Evolutionary conservation across 2,113 vertebrate species (phyloP), one percentile per base, ranked within the genome.

Genomic region (Lates calcarifer): DNA sequence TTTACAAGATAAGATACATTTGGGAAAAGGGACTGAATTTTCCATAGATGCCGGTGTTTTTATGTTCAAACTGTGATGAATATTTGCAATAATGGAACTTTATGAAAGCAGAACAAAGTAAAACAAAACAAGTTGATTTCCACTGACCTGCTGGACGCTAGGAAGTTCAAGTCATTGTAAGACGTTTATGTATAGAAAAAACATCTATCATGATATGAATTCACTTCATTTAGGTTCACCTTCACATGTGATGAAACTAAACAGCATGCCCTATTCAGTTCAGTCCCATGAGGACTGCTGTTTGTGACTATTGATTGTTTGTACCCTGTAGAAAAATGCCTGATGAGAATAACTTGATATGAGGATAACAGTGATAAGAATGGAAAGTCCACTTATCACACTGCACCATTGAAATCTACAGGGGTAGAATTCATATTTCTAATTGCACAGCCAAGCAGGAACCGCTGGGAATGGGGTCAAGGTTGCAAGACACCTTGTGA

Each of bases 311-410:
- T 71, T 68, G 26, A 58, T 41, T 29, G 35, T 58, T 29, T 56
- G 3, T 31, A 3, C 6, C 72, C 22, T 63, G 39, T 35, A 45
- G 75, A 68, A 57, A 74, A 47, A 20, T 24, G 31, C 18, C 15
- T 29, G 41, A 74, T 66, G 22, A 82, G 6, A 80, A 51, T 56
- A 66, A 33, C 22, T 9, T n/a, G 5, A 1, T 31, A 49, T 66
- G 79, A 73, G 43, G 24, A 61, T 62, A 51, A 81, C 20, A 18
- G 24, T 15, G 49, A 68, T 56, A 83, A 55, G 65, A 51, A 6
- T 53, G 1, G 13, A 61, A 31, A 14, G 5, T 61, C 10, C 8
- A 72, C 75, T 76, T 37, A 73, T 82, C 63, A 43, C 37, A 3
- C 28, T 33, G 39, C 35, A 33, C 35, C 24, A 18, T 3, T 5